Evolutionary conservation across 53 echinoderm and acorn worm genomes (phyloP).

Genomic region (Zoroaster sp.): DNA sequence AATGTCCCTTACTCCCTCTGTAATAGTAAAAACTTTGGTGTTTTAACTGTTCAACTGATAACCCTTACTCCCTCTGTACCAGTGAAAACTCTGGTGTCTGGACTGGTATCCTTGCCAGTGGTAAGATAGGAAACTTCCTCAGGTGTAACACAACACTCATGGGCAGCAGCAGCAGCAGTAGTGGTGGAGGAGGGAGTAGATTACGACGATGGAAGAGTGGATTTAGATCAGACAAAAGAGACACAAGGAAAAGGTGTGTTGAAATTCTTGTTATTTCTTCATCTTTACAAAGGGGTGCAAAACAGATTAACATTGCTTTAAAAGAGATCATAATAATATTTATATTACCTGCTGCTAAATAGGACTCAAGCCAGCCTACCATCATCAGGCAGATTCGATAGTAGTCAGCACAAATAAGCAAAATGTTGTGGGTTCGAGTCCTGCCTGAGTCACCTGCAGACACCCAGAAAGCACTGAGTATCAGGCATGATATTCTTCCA

Average conservation of each 20-base stretch:
- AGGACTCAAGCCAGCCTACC: too few species aligned
- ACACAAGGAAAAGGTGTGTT: constrained; percentile 78
- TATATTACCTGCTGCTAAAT: too few species aligned
- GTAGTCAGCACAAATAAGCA: too few species aligned
- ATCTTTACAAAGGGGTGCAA: too few species aligned
- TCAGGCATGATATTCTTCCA: too few species aligned
- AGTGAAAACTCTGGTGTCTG: constrained; percentile 83
- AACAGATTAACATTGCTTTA: too few species aligned
- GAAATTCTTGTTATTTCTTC: neutral
- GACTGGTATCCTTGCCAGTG: constrained; percentile 74
- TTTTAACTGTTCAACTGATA: neutral
- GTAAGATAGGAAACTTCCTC: constrained; percentile 80
- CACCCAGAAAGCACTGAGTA: too few species aligned
- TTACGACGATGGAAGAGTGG: constrained; percentile 82
- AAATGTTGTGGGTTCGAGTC: too few species aligned
- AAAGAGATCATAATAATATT: too few species aligned
- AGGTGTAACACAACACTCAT: constrained; percentile 75
- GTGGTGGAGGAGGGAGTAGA: constrained; percentile 60
- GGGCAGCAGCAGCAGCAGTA: constrained; percentile 48
- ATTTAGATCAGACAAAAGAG: constrained; percentile 65
- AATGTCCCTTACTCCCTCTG: too few species aligned
- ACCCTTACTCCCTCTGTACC: neutral
- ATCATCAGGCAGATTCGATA: too few species aligned
- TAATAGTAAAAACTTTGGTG: neutral
- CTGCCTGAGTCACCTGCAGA: too few species aligned